Base-by-base conservation (phyloP, 2,797 vertebrate genomes). In the Parauchenoglanis punctatus region DNA sequence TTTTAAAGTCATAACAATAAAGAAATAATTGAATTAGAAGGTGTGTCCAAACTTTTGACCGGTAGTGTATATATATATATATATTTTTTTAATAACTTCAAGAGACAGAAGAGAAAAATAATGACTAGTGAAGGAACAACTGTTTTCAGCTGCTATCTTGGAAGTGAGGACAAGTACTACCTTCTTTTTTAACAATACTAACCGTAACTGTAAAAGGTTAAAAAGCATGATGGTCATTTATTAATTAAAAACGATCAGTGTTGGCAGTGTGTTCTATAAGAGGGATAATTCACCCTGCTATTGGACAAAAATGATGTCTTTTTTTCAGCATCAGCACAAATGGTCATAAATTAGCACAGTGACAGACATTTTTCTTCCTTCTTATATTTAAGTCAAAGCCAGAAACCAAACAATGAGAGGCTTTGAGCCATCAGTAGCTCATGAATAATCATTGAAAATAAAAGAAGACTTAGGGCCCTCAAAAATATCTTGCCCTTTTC, bases 401-500 rank as follows among this genome's bases (percentile, higher is more conserved):
- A 49, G 11, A 81, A 78, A 61, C n/a, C 40, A 25, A 85, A 82
- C 70, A 67, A 46, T 67, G 46, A 78, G 0, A 0, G 7, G 49
- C 49, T 84, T 85, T 83, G 46, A 59, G 54, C 86, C 76, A 85
- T 89, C 87, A 85, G 76, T 63, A 28, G n/a, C 82, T 90, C 87
- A 91, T 92, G 87, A 91, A 93, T 93, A 93, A 91, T 87, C 83
- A 89, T 75, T 76, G 56, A 86, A 46, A 85, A 59, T 12, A 61
- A 86, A 75, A 83, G 67, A 70, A 49, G 83, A 84, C 89, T 88
- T 84, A 44, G 82, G 72, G 87, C 87, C 85, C 80, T 88, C 82
- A 49, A 84, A 87, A 87, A 91, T 91, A 90, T 87, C 87, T 83
- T 86, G 88, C 59, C 83, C 89, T 91, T 92, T 93, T 92, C 85